A percentile compares a stretch with the other conserved stretches of the same genome.
Conservation (phyloP, 2,888 invertebrate species). For the Mythimna pallens region DNA sequence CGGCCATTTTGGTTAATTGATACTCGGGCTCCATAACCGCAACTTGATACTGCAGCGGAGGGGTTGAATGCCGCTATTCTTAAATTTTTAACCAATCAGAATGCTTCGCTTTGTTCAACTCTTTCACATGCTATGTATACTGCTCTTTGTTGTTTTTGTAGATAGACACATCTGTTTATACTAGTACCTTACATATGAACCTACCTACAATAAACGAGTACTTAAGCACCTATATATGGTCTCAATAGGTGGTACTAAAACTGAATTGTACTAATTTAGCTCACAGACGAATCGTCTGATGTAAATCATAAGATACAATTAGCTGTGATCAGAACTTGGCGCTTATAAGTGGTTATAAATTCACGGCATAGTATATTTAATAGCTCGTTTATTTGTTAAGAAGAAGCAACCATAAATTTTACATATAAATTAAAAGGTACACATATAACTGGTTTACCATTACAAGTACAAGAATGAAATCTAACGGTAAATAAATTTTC, state of each 20-base stretch:
- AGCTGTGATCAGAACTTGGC: constrained; percentile 39
- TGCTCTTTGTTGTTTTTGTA: constrained; percentile 45
- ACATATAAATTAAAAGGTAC: neutral
- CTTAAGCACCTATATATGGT: neutral
- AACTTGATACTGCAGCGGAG: constrained; percentile 73
- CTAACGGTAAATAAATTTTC: neutral
- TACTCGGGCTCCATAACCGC: constrained; percentile 77
- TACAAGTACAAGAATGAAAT: neutral
- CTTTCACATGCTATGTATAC: constrained; percentile 34
- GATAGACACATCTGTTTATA: constrained; percentile 34
- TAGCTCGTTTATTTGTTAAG: constrained; percentile 27
- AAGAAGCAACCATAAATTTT: constrained; percentile 17
- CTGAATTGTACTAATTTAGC: constrained; percentile 12
- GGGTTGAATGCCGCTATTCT: constrained; percentile 75
- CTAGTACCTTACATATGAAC: neutral
- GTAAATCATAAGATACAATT: constrained; percentile 44
- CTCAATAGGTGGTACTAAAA: constrained; percentile 11
- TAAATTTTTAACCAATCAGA: constrained; percentile 71
- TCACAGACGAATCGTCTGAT: constrained; percentile 6
- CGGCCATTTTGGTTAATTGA: constrained; percentile 81
- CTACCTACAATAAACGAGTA: neutral
- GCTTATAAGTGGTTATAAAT: constrained; percentile 16
- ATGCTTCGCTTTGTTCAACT: constrained; percentile 57
- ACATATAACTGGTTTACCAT: neutral
- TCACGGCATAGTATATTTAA: constrained; percentile 6